Conservation (phyloP, 2,113 vertebrate species). For the Barnardius zonarius region DNA sequence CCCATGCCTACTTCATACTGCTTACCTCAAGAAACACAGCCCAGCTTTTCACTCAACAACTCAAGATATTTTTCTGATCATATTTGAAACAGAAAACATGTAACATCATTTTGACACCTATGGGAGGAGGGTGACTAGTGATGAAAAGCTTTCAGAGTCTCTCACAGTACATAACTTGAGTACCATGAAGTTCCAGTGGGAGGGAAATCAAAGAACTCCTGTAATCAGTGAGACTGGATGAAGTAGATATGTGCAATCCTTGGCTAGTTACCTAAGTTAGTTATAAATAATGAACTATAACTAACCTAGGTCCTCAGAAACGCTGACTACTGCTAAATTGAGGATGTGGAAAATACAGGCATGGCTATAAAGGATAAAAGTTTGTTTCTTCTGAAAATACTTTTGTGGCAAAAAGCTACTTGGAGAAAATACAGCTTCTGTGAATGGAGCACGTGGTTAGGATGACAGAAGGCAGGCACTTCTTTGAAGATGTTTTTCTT, state of each 20-base stretch:
- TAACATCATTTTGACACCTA: neutral
- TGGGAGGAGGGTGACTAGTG: neutral
- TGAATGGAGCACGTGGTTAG: neutral
- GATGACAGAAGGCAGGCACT: neutral
- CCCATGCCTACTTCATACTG: neutral
- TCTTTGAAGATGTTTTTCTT: neutral
- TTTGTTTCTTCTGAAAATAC: neutral
- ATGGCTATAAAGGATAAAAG: neutral
- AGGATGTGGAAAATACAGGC: neutral
- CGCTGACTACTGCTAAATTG: neutral
- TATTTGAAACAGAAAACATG: neutral
- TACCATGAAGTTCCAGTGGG: neutral
- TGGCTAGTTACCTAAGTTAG: neutral
- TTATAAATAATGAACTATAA: neutral
- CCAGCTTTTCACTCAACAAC: neutral
- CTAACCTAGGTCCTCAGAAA: neutral
- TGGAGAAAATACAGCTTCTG: neutral
- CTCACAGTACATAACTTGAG: neutral
- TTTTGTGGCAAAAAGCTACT: neutral
- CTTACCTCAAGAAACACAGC: neutral
- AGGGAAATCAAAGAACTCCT: neutral
- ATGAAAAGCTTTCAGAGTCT: neutral
- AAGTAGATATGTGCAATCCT: neutral
- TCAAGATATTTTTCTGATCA: neutral
- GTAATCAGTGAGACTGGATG: neutral